Evolutionary conservation across 2,888 invertebrate genomes (phyloP), one percentile per base, ranked within the genome.

Genomic region (Zygothrica quintamaculata): DNA sequence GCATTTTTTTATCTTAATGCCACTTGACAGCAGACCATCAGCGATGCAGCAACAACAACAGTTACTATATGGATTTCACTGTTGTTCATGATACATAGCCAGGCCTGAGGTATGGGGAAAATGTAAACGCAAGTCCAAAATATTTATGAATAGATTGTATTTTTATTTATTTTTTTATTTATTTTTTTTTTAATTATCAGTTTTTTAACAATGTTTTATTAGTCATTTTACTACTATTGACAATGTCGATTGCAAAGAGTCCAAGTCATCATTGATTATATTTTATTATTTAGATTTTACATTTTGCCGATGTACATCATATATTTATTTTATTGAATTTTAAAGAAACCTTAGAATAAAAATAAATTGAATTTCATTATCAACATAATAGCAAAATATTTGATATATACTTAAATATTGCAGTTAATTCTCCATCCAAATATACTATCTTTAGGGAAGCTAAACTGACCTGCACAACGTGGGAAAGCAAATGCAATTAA

Each of bases 1-100:
- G 40, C 43, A 58, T 67, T 79, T n/a, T n/a, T n/a, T 88, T 89
- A 89, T 89, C 88, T 88, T 78, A 89, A 88, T 88, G 66, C 88
- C 76, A 40, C 31, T 26, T 79, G 88, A 89, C 88, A 88, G 88
- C 71, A 60, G 81, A 78, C 68, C 88, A 88, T 89, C 89, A 88
- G 57, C 60, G 56, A 52, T 60, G 65, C 72, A 74, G 60, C 26
- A 62, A 65, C 59, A 47, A 51, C 62, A 47, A 64, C 39, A 58
- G 40, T 59, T n/a, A 50, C 42, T 58, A 52, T 62, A 62, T 65
- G 60, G 34, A 13, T 62, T 61, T 65, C 33, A 29, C 16, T 65
- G 61, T 69, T 74, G 36, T 66, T 62, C 51, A 36, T 16, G 29
- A 58, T 61, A 58, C 36, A 57, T 56, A 67, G 65, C 37, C 51